Percentiles rank a stretch among this genome's conserved stretches.
phyloP scores from a whole-genome alignment of 2,113 vertebrate species.

The Boulengeromyrus knoepffleri region DNA sequence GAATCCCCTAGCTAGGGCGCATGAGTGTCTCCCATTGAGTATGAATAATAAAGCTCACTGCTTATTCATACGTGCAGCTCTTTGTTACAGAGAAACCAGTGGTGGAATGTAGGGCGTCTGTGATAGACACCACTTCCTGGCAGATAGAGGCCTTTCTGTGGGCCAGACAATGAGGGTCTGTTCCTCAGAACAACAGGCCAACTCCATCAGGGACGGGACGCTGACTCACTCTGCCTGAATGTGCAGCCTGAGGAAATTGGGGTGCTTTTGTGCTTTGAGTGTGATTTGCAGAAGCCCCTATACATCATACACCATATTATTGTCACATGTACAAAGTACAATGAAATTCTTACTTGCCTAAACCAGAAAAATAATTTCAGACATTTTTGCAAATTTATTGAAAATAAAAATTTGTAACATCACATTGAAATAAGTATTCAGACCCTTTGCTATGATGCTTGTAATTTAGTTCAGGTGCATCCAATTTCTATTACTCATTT shows the following conservation, averaged over 20 bases:
- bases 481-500: neutral
- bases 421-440: neutral
- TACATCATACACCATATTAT: neutral
- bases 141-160: neutral
- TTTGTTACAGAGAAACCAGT: neutral
- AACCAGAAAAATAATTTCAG: neutral
- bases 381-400: neutral
- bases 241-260: neutral
- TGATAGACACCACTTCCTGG: neutral
- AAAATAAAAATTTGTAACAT: neutral
- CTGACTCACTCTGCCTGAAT: neutral
- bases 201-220: neutral
- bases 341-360: neutral
- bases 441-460: neutral
- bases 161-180: neutral
- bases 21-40: neutral
- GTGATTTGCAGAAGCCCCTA: neutral
- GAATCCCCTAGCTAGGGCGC: neutral
- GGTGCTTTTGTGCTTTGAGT: neutral
- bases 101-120: neutral
- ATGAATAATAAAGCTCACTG: neutral
- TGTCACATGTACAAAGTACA: neutral
- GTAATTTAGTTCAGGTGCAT: neutral
- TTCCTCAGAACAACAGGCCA: neutral
- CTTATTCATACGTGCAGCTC: neutral